These are phyloP conservation scores for Mizuhopecten yessoensis DNA, from an alignment of 1,140 invertebrate species.

Conservation along the genomic window DNA sequence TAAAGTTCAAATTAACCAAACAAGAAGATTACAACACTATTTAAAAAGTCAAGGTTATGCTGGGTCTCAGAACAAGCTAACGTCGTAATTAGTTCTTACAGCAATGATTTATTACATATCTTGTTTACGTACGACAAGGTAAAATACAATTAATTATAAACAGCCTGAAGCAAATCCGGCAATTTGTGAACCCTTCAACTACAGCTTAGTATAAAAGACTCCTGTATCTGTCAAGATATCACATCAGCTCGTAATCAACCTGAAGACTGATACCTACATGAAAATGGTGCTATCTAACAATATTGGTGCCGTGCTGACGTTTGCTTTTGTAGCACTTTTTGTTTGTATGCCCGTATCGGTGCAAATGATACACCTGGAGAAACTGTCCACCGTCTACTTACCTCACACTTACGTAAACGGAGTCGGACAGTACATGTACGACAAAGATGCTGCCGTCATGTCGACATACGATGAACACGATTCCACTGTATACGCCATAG, in stretches of 20 bases:
- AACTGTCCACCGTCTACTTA: background rate
- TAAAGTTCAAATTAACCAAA: background rate
- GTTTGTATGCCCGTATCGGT: too few species aligned
- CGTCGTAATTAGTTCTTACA: too few species aligned
- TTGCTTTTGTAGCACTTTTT: background rate
- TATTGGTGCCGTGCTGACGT: background rate
- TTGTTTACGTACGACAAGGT: constrained; percentile 1
- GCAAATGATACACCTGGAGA: background rate
- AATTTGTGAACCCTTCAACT: background rate
- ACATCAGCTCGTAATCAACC: background rate
- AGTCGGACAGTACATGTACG: background rate
- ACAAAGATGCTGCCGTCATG: background rate
- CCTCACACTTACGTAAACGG: background rate
- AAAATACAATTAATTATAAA: background rate
- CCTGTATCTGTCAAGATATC: background rate
- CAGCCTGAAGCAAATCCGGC: background rate
- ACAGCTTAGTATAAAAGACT: background rate
- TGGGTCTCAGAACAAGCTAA: background rate
- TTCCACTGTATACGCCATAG: background rate
- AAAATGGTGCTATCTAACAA: background rate
- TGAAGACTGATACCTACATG: background rate
- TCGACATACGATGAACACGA: background rate
- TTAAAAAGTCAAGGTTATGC: background rate
- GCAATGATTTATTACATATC: background rate
- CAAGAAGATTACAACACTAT: background rate